Evolutionary conservation across 2,888 invertebrate genomes (phyloP), one percentile per base, ranked within the genome.

Genomic region (Physocephala rufipes): DNA sequence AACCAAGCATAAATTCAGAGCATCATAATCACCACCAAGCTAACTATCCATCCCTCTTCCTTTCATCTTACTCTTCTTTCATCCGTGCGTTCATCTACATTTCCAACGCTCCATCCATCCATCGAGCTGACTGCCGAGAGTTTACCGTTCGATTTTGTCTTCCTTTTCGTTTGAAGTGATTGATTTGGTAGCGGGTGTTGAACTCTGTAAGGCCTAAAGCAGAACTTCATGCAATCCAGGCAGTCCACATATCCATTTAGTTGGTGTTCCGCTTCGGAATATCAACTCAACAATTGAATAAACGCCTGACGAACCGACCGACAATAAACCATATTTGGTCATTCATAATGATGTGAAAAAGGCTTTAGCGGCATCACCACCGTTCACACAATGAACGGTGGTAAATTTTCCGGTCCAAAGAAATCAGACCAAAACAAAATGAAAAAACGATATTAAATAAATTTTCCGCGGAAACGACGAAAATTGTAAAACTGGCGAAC

Each of bases 271-370:
- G 15, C 63, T 7, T 7, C 58, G 26, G 47, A 36, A 36, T 9
- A 36, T 9, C 36, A 36, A 36, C 36, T 4, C 5, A 36, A 36
- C 36, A 36, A n/a, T n/a, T n/a, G n/a, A n/a, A n/a, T n/a, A n/a
- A n/a, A 4, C 36, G 9, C 4, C 36, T 9, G 36, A 36, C 36
- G 5, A 36, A 36, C 36, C 36, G 9, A 36, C 36, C 4, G 47
- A 36, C 36, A 36, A 36, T 9, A 47, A 47, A 24, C 73, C 73
- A 67, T 73, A 67, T 73, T 67, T 71, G 70, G 73, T 63, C 58
- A 67, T 16, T 61, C 67, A 62, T 73, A 73, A 73, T 73, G 73
- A 73, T 73, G 70, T 71, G 73, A 73, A 71, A 66, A 64, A 36
- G 21, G 19, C 53, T 43, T 53, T 53, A 15, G 30, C 36, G 53